Evolutionary conservation across 1,140 invertebrate species (phyloP), one percentile per base, ranked within the genome.

Genomic region (Brachionus rubens): DNA sequence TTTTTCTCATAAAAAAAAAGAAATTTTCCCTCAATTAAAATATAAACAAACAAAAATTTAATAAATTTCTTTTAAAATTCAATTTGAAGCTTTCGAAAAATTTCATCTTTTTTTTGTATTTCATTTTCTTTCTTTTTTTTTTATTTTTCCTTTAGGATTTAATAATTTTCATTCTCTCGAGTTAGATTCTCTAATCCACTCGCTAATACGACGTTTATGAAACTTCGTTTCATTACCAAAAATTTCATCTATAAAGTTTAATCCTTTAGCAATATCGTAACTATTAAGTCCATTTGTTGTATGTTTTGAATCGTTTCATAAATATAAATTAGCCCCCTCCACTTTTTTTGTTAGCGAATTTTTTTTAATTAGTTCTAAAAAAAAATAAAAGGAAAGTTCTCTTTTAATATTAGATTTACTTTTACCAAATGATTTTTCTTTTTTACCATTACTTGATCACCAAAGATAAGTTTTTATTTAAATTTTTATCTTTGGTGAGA

Each of bases 181-280:
- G 3, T 36, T 16, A 59, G 19, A 59, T 59, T 59, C 28, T 59
- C 33, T 59, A 59, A 59, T 59, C 54, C 36, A 33, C 36, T 59
- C 0, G 54, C 30, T 59, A 59, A 59, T 59, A 36, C 54, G 54
- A 36, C 54, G 54, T 59, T 59, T 59, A 59, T 36, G 54, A 59
- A 59, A 59, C 33, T 59, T 59, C 54, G 16, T 59, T 59, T 59
- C 1, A 59, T 36, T 36, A 36, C 16, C 19, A 59, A 33, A 33
- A 59, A 59, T 59, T 59, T 59, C 54, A 59, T 59, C 54, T 16
- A 59, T 40, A 59, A 59, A 59, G 30, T 36, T 59, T 59, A 59
- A 59, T 59, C 54, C 54, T 33, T 36, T 36, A 16, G 54, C 30
- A 59, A 54, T 26, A 59, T 59, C 36, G 54, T 36, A 33, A 12